Evolutionary conservation across 2,113 vertebrate species (phyloP).

Genomic region (Capricornis sumatraensis): DNA sequence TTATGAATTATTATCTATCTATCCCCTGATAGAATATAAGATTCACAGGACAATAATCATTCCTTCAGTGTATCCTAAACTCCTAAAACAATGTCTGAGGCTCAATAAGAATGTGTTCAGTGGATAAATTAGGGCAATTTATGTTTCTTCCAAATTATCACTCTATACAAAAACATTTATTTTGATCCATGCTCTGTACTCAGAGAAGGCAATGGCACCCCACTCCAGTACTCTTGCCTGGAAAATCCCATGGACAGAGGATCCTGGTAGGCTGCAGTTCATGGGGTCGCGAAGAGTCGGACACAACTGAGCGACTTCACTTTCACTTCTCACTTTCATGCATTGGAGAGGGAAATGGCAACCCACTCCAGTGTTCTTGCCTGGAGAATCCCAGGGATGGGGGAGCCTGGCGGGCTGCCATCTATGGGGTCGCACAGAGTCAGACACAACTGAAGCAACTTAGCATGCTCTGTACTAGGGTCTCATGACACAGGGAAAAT

Average conservation of each 20-base stretch:
- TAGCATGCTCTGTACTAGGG: background rate
- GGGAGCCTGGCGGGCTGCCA: too few relatives aligned
- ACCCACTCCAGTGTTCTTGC: too few relatives aligned
- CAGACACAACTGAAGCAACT: too few relatives aligned
- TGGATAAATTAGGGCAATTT: background rate
- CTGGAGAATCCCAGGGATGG: too few relatives aligned
- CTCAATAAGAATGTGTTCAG: background rate
- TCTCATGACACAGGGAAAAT: background rate
- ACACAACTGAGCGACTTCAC: too few relatives aligned
- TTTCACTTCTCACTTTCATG: too few relatives aligned
- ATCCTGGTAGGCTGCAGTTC: too few relatives aligned
- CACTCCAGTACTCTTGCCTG: too few relatives aligned
- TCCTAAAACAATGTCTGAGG: background rate
- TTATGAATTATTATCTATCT: background rate
- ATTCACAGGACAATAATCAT: background rate
- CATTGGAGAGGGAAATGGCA: too few relatives aligned
- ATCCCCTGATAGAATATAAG: background rate
- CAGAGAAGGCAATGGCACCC: too few relatives aligned
- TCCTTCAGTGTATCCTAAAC: background rate
- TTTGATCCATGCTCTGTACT: background rate
- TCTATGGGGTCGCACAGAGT: accelerated
- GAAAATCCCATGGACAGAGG: too few relatives aligned
- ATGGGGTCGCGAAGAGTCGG: accelerated
- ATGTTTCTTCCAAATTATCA: background rate
- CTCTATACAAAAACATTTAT: background rate